Conservation (phyloP, 2,797 vertebrate genomes). For the Alfaro cultratus region DNA sequence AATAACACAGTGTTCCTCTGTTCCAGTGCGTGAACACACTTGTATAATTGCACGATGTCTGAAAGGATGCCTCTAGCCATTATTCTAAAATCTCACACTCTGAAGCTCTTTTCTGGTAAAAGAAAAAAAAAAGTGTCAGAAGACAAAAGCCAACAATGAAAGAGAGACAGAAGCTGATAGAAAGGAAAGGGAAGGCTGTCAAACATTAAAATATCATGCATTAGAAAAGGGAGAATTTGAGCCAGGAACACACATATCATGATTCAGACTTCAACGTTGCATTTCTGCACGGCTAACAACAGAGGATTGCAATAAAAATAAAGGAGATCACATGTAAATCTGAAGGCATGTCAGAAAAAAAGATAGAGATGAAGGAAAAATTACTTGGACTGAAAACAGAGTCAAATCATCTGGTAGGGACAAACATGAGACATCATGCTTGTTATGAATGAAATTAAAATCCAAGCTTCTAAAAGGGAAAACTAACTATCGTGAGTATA, state of each 20-base stretch:
- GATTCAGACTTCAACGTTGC: constrained; percentile 45
- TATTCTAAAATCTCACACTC: constrained; percentile 36
- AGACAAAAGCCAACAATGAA: constrained; percentile 43
- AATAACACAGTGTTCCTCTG: constrained; percentile 19
- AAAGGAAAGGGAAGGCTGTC: constrained; percentile 49
- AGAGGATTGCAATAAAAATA: constrained; percentile 55
- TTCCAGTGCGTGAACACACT: constrained; percentile 16
- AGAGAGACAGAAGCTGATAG: constrained; percentile 45
- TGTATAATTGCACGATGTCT: constrained; percentile 19
- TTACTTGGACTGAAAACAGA: constrained; percentile 32
- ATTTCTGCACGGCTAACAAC: constrained; percentile 49
- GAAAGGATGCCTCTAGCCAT: constrained; percentile 10
- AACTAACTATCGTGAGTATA: constrained; percentile 43
- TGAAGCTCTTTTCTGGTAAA: constrained; percentile 59
- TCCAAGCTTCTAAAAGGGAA: constrained; percentile 39
- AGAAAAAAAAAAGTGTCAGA: constrained; percentile 33
- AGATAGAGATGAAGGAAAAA: constrained; percentile 33
- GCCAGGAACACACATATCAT: constrained; percentile 51
- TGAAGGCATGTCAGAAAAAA: constrained; percentile 51
- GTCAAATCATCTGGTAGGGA: constrained; percentile 44
- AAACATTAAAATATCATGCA: constrained; percentile 68
- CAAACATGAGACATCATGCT: constrained; percentile 79
- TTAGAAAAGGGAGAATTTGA: constrained; percentile 57
- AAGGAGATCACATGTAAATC: constrained; percentile 57
- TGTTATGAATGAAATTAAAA: constrained; percentile 61